Evolutionary conservation across 2,888 invertebrate genomes (phyloP).

Genomic region (Atherix ibis): DNA sequence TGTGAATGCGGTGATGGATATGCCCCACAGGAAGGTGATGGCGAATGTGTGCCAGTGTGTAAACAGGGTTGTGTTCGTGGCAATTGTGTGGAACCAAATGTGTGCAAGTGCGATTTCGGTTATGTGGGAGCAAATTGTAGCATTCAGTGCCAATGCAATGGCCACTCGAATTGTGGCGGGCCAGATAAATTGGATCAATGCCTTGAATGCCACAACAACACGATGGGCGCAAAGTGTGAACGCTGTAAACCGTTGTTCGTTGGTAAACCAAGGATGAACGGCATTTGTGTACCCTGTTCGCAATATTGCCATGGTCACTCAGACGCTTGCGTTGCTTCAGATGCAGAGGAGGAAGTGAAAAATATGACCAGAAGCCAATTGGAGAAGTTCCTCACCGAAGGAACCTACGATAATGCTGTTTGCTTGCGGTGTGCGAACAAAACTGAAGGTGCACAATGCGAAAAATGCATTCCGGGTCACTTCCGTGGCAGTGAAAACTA

Average conservation of each 20-base stretch:
- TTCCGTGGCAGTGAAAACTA: constrained; percentile 64
- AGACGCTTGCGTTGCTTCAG: constrained; percentile 51
- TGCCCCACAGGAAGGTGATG: constrained; percentile 32
- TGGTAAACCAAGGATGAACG: constrained; percentile 74
- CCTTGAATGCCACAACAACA: constrained; percentile 76
- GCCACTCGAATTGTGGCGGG: constrained; percentile 81
- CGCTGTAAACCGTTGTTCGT: constrained; percentile 82
- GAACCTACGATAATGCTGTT: constrained; percentile 53
- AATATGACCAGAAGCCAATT: constrained; percentile 40
- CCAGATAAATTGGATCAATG: constrained; percentile 72
- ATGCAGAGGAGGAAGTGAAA: constrained; percentile 31
- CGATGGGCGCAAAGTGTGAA: constrained; percentile 83
- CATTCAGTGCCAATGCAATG: constrained; percentile 87
- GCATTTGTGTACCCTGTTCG: constrained; percentile 71
- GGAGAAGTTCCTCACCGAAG: constrained; percentile 49
- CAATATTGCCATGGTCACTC: constrained; percentile 86
- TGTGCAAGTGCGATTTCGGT: constrained; percentile 83
- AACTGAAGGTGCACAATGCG: constrained; percentile 69
- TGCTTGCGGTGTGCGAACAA: constrained; percentile 73
- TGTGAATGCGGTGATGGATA: constrained; percentile 72
- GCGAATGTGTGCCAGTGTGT: constrained; percentile 64
- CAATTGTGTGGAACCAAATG: constrained; percentile 63
- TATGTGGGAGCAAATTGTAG: constrained; percentile 90
- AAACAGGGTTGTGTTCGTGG: constrained; percentile 75
- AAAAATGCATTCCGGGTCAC: constrained; percentile 59